phyloP scores from a whole-genome alignment of 2,888 invertebrate species.

The Caenorhabditis parvicauda region DNA sequence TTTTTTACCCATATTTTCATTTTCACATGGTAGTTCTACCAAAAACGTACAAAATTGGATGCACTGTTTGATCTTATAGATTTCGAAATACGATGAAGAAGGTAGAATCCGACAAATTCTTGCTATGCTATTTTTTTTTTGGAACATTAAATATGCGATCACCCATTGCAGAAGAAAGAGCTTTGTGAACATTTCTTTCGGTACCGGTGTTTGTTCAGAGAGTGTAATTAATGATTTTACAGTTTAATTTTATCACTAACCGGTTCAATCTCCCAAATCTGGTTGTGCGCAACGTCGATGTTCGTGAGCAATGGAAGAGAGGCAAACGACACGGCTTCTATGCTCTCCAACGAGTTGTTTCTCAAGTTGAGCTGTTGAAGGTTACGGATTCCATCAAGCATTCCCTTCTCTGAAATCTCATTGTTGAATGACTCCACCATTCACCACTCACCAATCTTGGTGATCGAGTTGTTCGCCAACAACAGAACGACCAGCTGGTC shows the following conservation, averaged over 20 bases:
- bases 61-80: no score
- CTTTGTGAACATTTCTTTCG: no score
- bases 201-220: no score
- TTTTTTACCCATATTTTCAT: background rate
- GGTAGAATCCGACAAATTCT: no score
- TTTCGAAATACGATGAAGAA: no score
- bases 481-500: conserved; percentile 75
- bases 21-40: background rate
- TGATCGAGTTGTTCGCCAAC: conserved; percentile 78
- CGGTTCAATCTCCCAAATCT: conserved; percentile 76
- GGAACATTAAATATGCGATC: no score
- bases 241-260: conserved; percentile 67
- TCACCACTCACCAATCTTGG: conserved; percentile 68
- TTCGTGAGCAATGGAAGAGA: conserved; percentile 47
- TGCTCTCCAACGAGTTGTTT: conserved; percentile 43
- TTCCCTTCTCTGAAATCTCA: conserved; percentile 43
- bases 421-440: background rate
- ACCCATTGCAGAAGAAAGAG: no score
- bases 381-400: conserved; percentile 71
- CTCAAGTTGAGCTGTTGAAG: conserved; percentile 65
- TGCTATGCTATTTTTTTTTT: no score
- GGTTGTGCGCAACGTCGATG: conserved; percentile 68
- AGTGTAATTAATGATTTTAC: no score
- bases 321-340: conserved; percentile 41
- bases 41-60: no score